A percentile compares a stretch with the other conserved stretches of the same genome.
Conservation (phyloP, 2,797 vertebrate species). For the Pseudochirops cupreus region DNA sequence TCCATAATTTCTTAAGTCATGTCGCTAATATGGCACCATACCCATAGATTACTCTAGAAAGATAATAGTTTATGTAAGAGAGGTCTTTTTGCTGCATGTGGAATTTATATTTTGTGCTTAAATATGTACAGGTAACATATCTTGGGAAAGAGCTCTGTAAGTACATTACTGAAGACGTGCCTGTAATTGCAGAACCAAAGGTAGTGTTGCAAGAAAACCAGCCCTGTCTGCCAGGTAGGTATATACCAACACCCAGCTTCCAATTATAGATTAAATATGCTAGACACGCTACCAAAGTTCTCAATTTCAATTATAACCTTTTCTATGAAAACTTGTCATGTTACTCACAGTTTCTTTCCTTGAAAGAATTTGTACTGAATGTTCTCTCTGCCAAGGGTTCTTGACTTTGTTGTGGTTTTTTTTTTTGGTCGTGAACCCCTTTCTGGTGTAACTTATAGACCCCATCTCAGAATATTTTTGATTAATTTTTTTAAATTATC, state of each 20-base stretch:
- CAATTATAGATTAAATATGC: background rate
- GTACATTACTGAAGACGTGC: slow-evolving; percentile 76
- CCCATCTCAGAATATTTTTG: slow-evolving; percentile 3
- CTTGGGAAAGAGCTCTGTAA: slow-evolving; percentile 85
- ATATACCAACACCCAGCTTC: slow-evolving; percentile 32
- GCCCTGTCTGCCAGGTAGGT: slow-evolving; percentile 76
- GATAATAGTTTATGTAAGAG: slow-evolving; percentile 24
- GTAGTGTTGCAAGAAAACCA: slow-evolving; percentile 59
- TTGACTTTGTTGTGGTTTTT: background rate
- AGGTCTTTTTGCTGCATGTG: slow-evolving; percentile 5
- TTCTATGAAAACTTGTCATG: slow-evolving; percentile 52
- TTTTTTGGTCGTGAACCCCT: background rate
- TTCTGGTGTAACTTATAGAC: background rate
- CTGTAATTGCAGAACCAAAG: slow-evolving; percentile 58
- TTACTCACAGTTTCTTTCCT: slow-evolving; percentile 45
- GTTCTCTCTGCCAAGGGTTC: background rate
- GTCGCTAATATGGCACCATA: background rate
- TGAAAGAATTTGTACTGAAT: slow-evolving; percentile 11
- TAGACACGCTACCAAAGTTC: slow-evolving; percentile 28
- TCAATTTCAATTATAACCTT: slow-evolving; percentile 28
- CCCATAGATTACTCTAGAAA: slow-evolving; percentile 3
- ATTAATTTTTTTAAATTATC: slow-evolving; percentile 27
- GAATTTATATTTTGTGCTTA: slow-evolving; percentile 51
- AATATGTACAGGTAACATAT: slow-evolving; percentile 87
- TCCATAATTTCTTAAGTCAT: background rate